Percentiles rank a stretch among this genome's conserved stretches.
phyloP scores from a whole-genome alignment of 1,140 invertebrate genomes.

The Bombus ignitus region DNA sequence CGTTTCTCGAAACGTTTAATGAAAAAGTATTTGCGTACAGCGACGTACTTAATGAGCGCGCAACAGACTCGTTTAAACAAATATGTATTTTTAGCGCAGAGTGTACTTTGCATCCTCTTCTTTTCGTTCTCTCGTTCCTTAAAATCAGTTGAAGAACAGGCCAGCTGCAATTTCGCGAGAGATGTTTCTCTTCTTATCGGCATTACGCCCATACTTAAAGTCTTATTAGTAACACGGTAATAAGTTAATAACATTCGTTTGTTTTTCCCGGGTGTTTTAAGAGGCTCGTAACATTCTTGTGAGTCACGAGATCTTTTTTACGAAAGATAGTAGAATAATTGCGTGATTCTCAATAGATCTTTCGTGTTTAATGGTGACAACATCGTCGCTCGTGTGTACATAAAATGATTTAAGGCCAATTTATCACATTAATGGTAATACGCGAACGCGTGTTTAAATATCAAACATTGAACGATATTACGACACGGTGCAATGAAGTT shows the following conservation, averaged over 20 bases:
- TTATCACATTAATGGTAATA: background rate
- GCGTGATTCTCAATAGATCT: background rate
- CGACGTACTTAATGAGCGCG: background rate
- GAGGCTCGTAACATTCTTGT: background rate
- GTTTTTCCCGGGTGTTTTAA: background rate
- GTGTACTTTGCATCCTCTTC: background rate
- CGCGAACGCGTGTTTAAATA: background rate
- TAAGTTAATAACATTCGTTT: background rate
- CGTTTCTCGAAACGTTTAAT: too few relatives aligned
- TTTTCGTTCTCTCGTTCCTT: background rate
- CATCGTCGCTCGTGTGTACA: background rate
- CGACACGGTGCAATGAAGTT: too few relatives aligned
- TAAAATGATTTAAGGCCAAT: slow-evolving; percentile 2
- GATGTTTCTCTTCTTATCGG: background rate
- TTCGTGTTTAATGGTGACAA: background rate
- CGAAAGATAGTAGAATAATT: background rate
- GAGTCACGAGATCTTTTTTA: background rate
- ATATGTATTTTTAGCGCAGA: background rate
- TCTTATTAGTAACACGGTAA: background rate
- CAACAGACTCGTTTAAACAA: background rate
- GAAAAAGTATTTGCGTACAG: background rate
- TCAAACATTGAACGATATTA: background rate
- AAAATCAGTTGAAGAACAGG: background rate
- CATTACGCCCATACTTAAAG: background rate
- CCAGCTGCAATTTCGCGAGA: background rate